Evolutionary conservation across 1,140 invertebrate species (phyloP).

Genomic region (Cecropterus lyciades): DNA sequence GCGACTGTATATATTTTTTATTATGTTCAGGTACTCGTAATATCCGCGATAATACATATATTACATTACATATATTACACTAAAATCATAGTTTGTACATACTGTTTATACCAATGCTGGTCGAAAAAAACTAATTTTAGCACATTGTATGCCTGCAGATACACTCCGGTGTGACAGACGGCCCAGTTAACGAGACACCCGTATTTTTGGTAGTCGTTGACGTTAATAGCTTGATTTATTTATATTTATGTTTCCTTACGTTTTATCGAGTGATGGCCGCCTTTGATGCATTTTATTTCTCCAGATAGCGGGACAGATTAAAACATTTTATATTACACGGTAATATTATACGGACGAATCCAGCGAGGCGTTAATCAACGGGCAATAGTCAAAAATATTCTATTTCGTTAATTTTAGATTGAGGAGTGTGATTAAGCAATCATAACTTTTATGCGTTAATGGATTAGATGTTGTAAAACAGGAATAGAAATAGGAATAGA

Average conservation of each 20-base stretch:
- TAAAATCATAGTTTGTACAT: too few species aligned
- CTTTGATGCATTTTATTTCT: constrained; percentile 38
- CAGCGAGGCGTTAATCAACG: background rate
- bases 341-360: background rate
- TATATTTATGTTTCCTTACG: constrained; percentile 53
- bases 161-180: constrained; percentile 48
- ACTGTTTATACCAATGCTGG: too few species aligned
- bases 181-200: constrained; percentile 48
- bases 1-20: too few species aligned
- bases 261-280: constrained; percentile 43
- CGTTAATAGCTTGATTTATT: constrained; percentile 70
- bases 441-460: background rate
- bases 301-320: constrained; percentile 22
- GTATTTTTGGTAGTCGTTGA: constrained; percentile 58
- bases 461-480: too few species aligned
- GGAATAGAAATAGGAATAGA: too few species aligned
- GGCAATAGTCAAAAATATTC: background rate
- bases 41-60: too few species aligned
- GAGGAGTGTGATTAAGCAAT: background rate
- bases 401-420: background rate
- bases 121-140: too few species aligned
- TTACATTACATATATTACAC: too few species aligned
- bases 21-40: too few species aligned
- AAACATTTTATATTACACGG: constrained; percentile 18
- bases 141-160: too few species aligned